phyloP scores from a whole-genome alignment of 2,113 vertebrate species.

The Austrofundulus limnaeus region DNA sequence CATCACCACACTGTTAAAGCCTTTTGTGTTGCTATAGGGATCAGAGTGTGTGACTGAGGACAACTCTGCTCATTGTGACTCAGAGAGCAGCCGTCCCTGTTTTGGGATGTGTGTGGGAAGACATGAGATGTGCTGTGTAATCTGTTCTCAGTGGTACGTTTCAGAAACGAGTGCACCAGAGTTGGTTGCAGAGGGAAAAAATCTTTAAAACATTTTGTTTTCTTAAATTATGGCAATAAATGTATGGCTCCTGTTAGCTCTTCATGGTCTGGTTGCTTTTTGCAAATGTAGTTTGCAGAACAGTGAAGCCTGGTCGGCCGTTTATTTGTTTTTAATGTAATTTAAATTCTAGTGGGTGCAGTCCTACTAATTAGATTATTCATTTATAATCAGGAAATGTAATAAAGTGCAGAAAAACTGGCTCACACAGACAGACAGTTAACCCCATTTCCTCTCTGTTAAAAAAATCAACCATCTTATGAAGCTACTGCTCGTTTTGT shows the following conservation, averaged over 20 bases:
- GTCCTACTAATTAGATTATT: conserved; percentile 14
- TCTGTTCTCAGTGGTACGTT: background rate
- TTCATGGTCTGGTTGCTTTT: background rate
- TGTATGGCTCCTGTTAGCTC: background rate
- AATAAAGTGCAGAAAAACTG: conserved; percentile 18
- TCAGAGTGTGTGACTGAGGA: conserved; percentile 51
- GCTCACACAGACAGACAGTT: background rate
- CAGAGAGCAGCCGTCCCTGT: conserved; percentile 35
- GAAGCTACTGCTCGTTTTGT: background rate
- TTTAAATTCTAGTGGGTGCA: conserved; percentile 9
- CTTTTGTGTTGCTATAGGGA: conserved; percentile 43
- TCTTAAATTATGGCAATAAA: background rate
- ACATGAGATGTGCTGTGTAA: conserved; percentile 39
- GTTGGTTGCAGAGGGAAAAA: background rate
- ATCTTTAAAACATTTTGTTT: background rate
- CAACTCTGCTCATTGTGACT: conserved; percentile 45
- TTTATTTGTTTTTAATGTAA: conserved; percentile 8
- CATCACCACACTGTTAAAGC: conserved; percentile 40
- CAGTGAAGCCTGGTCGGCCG: background rate
- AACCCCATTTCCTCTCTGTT: background rate
- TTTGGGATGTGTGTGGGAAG: conserved; percentile 48
- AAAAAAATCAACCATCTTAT: conserved; percentile 2
- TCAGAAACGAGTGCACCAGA: conserved; percentile 1
- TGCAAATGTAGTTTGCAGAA: background rate
- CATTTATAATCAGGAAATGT: conserved; percentile 19